These are phyloP conservation scores for Lateolabrax maculatus DNA, from an alignment of 2,797 vertebrate species.

Conservation along the genomic window DNA sequence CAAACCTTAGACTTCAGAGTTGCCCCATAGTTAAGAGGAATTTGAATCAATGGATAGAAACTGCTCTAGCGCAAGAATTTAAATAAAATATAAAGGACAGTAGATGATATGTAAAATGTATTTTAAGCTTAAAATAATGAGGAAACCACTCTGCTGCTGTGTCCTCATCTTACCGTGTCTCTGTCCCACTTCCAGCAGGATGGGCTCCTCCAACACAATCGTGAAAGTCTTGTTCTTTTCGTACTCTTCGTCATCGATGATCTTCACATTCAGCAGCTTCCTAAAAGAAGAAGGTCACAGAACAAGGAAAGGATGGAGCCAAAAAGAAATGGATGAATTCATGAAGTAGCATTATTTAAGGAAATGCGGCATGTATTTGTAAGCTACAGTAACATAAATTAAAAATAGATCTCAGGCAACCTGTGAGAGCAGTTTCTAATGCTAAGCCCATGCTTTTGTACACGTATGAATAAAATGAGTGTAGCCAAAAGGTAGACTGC, in stretches of 20 bases:
- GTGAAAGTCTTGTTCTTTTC: conserved; percentile 93
- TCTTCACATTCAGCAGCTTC: conserved; percentile 90
- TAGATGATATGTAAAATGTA: conserved; percentile 2
- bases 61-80: background rate
- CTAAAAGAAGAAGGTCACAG: conserved; percentile 67
- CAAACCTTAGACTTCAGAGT: background rate
- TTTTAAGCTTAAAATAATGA: conserved; percentile 29
- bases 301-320: conserved; percentile 16
- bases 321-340: conserved; percentile 19
- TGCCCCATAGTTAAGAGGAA: background rate
- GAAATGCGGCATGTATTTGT: conserved; percentile 19
- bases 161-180: conserved; percentile 83
- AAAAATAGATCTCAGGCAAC: conserved; percentile 40
- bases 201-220: conserved; percentile 87
- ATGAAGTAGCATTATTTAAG: background rate
- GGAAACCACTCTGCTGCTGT: background rate
- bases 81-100: conserved; percentile 30
- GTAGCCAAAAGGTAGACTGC: conserved; percentile 49
- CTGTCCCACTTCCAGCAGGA: conserved; percentile 88
- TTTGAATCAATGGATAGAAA: conserved; percentile 15
- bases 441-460: conserved; percentile 17
- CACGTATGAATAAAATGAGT: conserved; percentile 40
- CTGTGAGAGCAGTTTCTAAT: conserved; percentile 22
- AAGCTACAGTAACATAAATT: conserved; percentile 3
- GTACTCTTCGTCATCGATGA: conserved; percentile 92